Base-by-base conservation (phyloP, 2,113 vertebrate species). In the Lamprotornis superbus region DNA sequence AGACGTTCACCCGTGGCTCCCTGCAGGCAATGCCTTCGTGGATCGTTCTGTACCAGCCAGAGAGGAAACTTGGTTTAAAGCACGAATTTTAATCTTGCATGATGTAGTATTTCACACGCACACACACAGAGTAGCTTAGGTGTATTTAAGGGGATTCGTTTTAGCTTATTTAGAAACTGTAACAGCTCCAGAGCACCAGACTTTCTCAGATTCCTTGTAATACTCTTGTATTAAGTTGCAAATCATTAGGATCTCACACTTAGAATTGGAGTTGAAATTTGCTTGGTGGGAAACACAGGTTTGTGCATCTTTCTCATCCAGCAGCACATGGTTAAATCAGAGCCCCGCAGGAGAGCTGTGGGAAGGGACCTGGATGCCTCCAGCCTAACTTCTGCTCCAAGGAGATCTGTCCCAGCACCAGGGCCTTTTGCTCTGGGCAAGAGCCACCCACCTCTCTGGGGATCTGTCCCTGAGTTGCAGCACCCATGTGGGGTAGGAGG, bases 71-170 rank as follows among this genome's bases (percentile, higher is more conserved):
- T 39, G 9, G 5, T 42, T 86, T 46, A 11, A 67, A 47, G 39
- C 18, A 17, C 0, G 1, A 28, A 11, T 70, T n/a, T n/a, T 42
- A 37, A 33, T 44, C 25, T 31, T 4, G 2, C 3, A 2, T 55
- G 25, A 4, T 67, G 28, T 16, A 30, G 46, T 22, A 8, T 27
- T 31, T 35, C 30, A 47, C 63, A 60, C 10, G n/a, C n/a, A 37
- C 77, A 52, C 35, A 37, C 78, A 46, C 8, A 74, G 16, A 68
- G 47, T 39, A 56, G 19, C 25, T 35, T 49, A 23, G 23, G 5
- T 49, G 7, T 11, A 15, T 21, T 47, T 50, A 9, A 55, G 12
- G 44, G 31, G 8, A 47, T 31, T 60, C 2, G 7, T 20, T 76
- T 83, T 68, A 52, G 24, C 65, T 82, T 47, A 7, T 64, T 83